These are phyloP conservation scores for Danio kyathit DNA, from an alignment of 2,797 vertebrate genomes.

Conservation along the genomic window DNA sequence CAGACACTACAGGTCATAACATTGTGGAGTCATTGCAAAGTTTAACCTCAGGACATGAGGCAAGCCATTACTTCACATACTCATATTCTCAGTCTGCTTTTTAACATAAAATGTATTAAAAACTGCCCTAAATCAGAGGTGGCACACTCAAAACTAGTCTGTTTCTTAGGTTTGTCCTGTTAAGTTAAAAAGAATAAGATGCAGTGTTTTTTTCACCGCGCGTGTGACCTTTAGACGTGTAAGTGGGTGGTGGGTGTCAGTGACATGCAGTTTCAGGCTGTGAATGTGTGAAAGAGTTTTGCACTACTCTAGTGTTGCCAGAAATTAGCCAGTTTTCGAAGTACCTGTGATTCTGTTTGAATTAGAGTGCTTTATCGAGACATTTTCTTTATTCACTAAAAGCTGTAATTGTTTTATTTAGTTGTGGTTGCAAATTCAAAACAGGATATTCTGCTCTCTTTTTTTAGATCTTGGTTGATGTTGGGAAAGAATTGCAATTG, in stretches of 20 bases:
- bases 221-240: slow-evolving; percentile 41
- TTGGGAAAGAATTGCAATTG: neutral
- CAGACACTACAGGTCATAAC: no score
- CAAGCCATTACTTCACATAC: no score
- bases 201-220: neutral
- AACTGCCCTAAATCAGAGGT: neutral
- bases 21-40: no score
- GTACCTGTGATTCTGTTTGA: neutral
- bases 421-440: neutral
- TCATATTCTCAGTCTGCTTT: neutral
- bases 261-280: slow-evolving; percentile 48
- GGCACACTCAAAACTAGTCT: neutral
- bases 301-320: neutral
- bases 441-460: neutral
- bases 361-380: neutral
- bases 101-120: neutral
- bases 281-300: slow-evolving; percentile 21
- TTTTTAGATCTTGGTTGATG: neutral
- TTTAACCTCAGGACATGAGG: no score
- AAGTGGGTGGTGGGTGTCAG: slow-evolving; percentile 42
- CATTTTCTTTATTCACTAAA: neutral
- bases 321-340: neutral
- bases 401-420: neutral
- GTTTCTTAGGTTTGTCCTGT: neutral
- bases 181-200: neutral